These are phyloP conservation scores for Iguana delicatissima DNA, from an alignment of 2,797 vertebrate species.

Conservation along the genomic window DNA sequence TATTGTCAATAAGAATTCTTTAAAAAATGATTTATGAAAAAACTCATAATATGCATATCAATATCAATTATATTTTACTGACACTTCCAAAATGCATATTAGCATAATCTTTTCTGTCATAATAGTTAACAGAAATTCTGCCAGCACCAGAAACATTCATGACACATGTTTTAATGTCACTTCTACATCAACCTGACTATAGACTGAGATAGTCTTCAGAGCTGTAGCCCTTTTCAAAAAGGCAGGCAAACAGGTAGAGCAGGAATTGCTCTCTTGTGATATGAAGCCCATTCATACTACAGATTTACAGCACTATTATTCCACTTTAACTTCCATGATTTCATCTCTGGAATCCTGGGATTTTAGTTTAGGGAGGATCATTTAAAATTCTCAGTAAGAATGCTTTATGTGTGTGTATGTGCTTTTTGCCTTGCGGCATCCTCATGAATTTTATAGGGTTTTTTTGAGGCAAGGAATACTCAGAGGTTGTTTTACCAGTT, in stretches of 20 bases:
- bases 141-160: neutral
- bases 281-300: too few relatives aligned
- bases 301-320: too few relatives aligned
- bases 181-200: neutral
- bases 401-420: too few relatives aligned
- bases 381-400: too few relatives aligned
- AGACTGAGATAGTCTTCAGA: neutral
- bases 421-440: too few relatives aligned
- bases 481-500: too few relatives aligned
- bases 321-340: too few relatives aligned
- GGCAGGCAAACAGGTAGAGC: neutral
- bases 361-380: too few relatives aligned
- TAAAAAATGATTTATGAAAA: neutral
- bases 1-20: neutral
- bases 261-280: neutral
- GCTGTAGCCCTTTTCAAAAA: neutral
- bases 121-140: neutral
- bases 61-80: conserved; percentile 1
- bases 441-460: too few relatives aligned
- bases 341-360: too few relatives aligned
- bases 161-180: neutral
- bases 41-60: neutral
- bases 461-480: too few relatives aligned
- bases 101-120: neutral
- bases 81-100: neutral